Evolutionary conservation across 2,797 vertebrate species (phyloP), one percentile per base, ranked within the genome.

Genomic region (Luscinia megarhynchos): DNA sequence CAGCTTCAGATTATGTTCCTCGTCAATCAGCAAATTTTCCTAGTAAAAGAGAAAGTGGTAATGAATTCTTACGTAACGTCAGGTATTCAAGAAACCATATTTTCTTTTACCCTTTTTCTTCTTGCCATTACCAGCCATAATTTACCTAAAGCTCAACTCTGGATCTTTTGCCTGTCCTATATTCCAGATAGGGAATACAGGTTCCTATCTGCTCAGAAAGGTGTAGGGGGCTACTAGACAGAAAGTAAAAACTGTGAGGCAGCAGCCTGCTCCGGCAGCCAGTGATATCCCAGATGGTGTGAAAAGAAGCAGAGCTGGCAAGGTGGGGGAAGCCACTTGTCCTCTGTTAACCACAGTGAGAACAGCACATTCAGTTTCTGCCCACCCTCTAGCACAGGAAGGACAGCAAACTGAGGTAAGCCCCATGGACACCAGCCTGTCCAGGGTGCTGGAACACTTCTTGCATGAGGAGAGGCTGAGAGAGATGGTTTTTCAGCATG

Each of bases 21-120:
- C 98, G 29, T 99, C 99, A 90, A 99, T 99, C 79, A 99, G 97
- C 86, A 99, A 92, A 95, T 99, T 99, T 97, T 99, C 99, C 99
- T 99, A 77, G 54, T 53, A 84, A 91, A 94, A 96, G 50, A 96
- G 21, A 97, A 58, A 66, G 21, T 4, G 17, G 4, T 22, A 58
- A 69, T 12, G 24, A 90, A 40, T 15, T 13, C 8, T 70, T 53
- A 38, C 26, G 15, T 24, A 53, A 68, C 0, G 2, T 4, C 7
- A 24, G 32, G 3, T 17, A 50, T 17, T 20, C 11, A 61, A 34
- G 10, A 15, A 57, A 34, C 2, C 6, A 21, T 0, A 1, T 46
- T 77, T 69, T 38, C 6, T 43, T 53, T 57, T n/a, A 17, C 3
- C 4, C 54, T 53, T 21, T 40, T 51, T 87, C 21, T 68, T 79